Base-by-base conservation (phyloP, 2,113 vertebrate species). In the Pandion haliaetus region DNA sequence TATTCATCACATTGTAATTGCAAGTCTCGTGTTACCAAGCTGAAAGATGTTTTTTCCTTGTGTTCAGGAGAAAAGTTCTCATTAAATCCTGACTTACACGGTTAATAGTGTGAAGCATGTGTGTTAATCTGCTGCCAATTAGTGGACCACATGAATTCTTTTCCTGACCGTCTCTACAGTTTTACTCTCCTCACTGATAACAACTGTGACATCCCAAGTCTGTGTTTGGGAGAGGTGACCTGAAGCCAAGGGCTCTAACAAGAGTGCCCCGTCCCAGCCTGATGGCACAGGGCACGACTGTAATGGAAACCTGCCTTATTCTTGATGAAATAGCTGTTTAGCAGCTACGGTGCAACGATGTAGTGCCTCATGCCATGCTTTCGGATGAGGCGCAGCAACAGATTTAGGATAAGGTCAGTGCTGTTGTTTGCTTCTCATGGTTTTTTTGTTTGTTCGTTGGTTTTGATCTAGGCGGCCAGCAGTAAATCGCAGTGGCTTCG, bases 401-500 rank as follows among this genome's bases (percentile, higher is more conserved):
- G 44, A 8, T 50, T 42, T 18, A 44, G 84, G 57, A 3, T 36
- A 17, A 88, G 26, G 42, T 31, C 52, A 40, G 19, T 7, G 54
- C 47, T 52, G 49, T 5, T 40, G 57, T 52, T 58, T 38, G 44
- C 45, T 44, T 40, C 31, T 74, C 4, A 0, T 19, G 15, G 17
- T 40, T 52, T 16, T 9, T 6, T 10, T 29, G 4, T 26, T 4
- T 32, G 2, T 8, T 20, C n/a, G n/a, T 14, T 10, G 5, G 8
- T 20, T 42, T 78, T n/a, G 19, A 15, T 38, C 3, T 4, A 21
- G 62, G 50, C 17, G 21, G 9, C 12, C 47, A 24, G 23, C 32
- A 15, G 13, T 17, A 4, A 25, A 47, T 16, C 0, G 7, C 21
- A 8, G 76, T 0, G 3, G 12, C 8, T 24, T 26, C 10, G 4